These are phyloP conservation scores for Bufotes viridis DNA, from an alignment of 2,797 vertebrate genomes.

Conservation along the genomic window DNA sequence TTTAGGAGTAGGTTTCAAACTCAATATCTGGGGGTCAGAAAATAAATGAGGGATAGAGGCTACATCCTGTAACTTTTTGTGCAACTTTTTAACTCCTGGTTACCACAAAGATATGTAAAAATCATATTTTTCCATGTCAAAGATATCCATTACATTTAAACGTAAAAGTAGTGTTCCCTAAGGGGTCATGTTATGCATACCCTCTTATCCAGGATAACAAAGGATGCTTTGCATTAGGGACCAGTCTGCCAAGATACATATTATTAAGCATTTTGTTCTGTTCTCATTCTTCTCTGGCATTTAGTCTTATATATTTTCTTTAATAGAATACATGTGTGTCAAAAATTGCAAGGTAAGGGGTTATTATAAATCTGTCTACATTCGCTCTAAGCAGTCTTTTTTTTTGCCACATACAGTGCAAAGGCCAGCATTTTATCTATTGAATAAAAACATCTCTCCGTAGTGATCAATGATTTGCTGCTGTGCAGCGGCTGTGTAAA, in stretches of 20 bases:
- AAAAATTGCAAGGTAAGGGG: constrained; percentile 28
- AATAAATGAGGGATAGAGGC: too few species aligned
- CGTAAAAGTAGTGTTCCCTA: neutral
- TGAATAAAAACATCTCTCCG: neutral
- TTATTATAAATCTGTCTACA: constrained; percentile 32
- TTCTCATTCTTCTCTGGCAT: constrained; percentile 25
- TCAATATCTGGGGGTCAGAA: too few species aligned
- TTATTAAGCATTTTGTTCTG: constrained; percentile 9
- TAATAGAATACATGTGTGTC: constrained; percentile 24
- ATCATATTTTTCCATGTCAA: too few species aligned
- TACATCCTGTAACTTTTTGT: too few species aligned
- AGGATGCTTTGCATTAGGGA: neutral
- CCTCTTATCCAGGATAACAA: neutral
- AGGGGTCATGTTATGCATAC: neutral
- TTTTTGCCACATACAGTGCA: neutral
- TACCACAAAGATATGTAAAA: too few species aligned
- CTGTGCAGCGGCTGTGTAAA: neutral
- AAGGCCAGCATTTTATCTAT: neutral
- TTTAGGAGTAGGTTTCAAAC: too few species aligned
- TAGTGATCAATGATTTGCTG: neutral
- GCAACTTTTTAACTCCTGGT: too few species aligned
- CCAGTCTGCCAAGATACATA: constrained; percentile 33
- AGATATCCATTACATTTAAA: too few species aligned
- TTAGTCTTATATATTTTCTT: constrained; percentile 23
- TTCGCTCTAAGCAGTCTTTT: constrained; percentile 4